Base-by-base conservation (phyloP, 2,888 invertebrate genomes). In the Ochropacha duplaris region DNA sequence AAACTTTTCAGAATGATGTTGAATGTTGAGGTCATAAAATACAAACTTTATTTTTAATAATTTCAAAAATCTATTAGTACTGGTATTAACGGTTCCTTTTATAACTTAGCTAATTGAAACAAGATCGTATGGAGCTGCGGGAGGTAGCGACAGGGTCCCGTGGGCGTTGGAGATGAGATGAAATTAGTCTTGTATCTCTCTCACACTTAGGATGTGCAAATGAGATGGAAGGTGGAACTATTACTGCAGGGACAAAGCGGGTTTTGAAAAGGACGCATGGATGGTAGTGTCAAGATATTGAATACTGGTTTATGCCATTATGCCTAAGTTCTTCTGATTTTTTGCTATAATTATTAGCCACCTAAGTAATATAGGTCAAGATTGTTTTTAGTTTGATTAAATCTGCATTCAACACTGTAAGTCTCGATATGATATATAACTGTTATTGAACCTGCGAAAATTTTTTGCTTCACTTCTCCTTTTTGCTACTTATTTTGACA, bases 101-200 rank as follows among this genome's bases (percentile, higher is more conserved):
- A 74, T 75, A 76, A 74, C 71, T 73, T 75, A 71, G 78, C 77
- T 86, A 86, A 90, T 90, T 88, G 87, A 89, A 87, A 87, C 80
- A 77, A 84, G 82, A 83, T 83, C 80, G 77, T 81, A 65, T 61
- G 67, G 73, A 82, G 64, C 84, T 76, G 74, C 84, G 70, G 86
- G 84, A 76, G 81, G 75, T 67, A 73, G 64, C 51, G 56, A 54
- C 62, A 64, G 62, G 64, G 65, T 81, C 74, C 81, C 74, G 86
- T 87, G 80, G 87, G 84, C 75, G 86, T 83, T 69, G 19, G 12
- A 52, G 52, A 31, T 31, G 52, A 52, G 52, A 31, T 65, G 71
- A 76, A 78, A 76, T 78, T 71, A 68, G 62, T 68, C 55, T 66
- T 39, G 49, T 56, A 5, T 84, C 83, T 72, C 74, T 65, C 60